Conservation (phyloP, 1,140 invertebrate genomes). For the Acromyrmex charruanus region DNA sequence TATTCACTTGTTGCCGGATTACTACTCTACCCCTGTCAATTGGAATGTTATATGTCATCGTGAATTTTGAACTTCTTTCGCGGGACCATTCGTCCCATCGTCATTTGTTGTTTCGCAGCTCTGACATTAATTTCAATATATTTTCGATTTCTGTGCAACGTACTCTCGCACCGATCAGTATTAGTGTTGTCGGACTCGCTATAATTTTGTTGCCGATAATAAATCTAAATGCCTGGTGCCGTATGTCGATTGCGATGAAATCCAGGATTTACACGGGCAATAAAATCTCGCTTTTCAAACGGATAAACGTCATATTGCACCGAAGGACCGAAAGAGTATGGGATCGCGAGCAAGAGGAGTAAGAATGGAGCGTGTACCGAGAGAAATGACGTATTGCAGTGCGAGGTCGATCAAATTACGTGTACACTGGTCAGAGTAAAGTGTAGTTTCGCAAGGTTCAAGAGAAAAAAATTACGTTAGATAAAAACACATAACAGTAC, state of each 20-base stretch:
- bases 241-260: conserved; percentile 58
- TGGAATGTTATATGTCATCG: conserved; percentile 48
- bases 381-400: conserved; percentile 59
- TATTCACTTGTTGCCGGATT: conserved; percentile 66
- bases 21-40: conserved; percentile 26
- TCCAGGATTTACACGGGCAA: conserved; percentile 60
- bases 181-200: conserved; percentile 47
- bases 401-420: conserved; percentile 61
- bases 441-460: conserved; percentile 18
- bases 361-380: conserved; percentile 40
- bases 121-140: conserved; percentile 28
- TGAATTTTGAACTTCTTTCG: conserved; percentile 48
- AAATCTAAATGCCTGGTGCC: conserved; percentile 50
- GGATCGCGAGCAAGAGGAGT: conserved; percentile 11
- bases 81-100: not conserved
- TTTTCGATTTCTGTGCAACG: conserved; percentile 27
- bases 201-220: conserved; percentile 60
- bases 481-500: not conserved
- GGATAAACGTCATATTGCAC: conserved; percentile 59
- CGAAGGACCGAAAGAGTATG: conserved; percentile 25
- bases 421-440: conserved; percentile 41
- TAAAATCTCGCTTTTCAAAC: conserved; percentile 68
- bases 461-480: conserved; percentile 42
- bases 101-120: not conserved
- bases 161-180: conserved; percentile 9